Percentiles rank a stretch among this genome's conserved stretches.
Conservation (phyloP, 2,888 invertebrate genomes). For the Pteria penguin region DNA sequence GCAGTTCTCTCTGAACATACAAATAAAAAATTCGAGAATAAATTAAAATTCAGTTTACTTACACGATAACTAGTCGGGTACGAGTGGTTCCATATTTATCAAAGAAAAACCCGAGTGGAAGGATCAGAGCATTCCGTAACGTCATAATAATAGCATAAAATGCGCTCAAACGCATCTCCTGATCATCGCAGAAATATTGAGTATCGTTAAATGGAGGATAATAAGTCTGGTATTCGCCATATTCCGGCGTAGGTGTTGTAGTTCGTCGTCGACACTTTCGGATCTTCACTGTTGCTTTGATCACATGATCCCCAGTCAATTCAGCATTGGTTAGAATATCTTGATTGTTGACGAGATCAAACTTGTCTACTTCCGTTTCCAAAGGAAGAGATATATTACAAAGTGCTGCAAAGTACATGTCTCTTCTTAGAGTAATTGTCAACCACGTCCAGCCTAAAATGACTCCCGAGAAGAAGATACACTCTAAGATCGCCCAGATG, state of each 20-base stretch:
- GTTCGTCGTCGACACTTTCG: conserved; percentile 23
- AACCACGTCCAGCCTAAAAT: conserved; percentile 72
- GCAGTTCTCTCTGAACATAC: no score
- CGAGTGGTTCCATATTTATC: conserved; percentile 69
- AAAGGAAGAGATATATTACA: conserved; percentile 55
- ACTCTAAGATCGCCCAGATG: conserved; percentile 66
- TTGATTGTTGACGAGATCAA: neutral
- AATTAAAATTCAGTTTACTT: no score
- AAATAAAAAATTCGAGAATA: no score
- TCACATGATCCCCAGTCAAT: neutral
- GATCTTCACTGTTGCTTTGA: conserved; percentile 1
- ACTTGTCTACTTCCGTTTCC: conserved; percentile 1
- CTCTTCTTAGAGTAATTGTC: conserved; percentile 56
- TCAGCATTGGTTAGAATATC: conserved; percentile 1
- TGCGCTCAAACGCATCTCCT: conserved; percentile 53
- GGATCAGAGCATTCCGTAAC: conserved; percentile 56
- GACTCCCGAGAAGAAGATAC: conserved; percentile 67
- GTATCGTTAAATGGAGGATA: conserved; percentile 32
- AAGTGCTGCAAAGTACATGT: conserved; percentile 58
- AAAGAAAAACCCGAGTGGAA: conserved; percentile 64
- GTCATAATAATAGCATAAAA: conserved; percentile 57
- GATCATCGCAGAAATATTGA: conserved; percentile 51
- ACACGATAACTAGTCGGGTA: conserved; percentile 67
- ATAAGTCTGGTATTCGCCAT: neutral
- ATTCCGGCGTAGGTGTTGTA: conserved; percentile 5